Base-by-base conservation (phyloP, 2,888 invertebrate genomes). In the Nemoura dubitans region DNA sequence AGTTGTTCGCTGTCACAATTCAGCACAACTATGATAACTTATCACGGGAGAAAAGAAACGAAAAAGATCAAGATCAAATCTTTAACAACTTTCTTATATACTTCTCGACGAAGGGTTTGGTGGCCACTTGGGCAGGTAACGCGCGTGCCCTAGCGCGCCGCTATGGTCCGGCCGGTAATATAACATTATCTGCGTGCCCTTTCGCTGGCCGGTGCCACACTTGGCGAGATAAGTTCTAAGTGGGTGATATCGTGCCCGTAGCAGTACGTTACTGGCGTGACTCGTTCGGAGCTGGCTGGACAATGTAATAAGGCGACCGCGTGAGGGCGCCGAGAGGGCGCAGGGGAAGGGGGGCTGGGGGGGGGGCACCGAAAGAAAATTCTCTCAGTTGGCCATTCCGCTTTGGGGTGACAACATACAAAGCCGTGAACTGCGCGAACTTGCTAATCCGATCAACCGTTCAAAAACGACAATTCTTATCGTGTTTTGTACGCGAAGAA, bases 341-440 rank as follows among this genome's bases (percentile, higher is more conserved):
- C n/a, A n/a, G 36, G 3, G 36, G 36, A 36, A 36, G 36, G 36
- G 36, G 36, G 36, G 5, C 36, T 36, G 36, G 36, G 36, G 21
- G 59, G 14, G 59, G 59, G 59, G 59, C 59, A 21, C 59, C 14
- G 59, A 59, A 59, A 16, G 78, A 78, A 78, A 78, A 78, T 78
- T 78, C 78, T 78, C 78, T 14, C 78, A 78, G 78, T 78, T 78
- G 78, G 10, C 78, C 78, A 78, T 28, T 78, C 10, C 26, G 78
- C 78, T 78, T 26, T 28, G 78, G 28, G 28, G 78, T 78, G 78
- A 26, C 28, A 26, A 78, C 78, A 78, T 14, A 59, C 21, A 59
- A 59, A 59, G 59, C 3, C 59, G 21, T 14, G 59, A 2, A 1
- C 10, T 6, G 5, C 14, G 59, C 59, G 16, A 59, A 59, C 59